Conservation (phyloP, 2,888 invertebrate species). For the Mechanitis messenoides region DNA sequence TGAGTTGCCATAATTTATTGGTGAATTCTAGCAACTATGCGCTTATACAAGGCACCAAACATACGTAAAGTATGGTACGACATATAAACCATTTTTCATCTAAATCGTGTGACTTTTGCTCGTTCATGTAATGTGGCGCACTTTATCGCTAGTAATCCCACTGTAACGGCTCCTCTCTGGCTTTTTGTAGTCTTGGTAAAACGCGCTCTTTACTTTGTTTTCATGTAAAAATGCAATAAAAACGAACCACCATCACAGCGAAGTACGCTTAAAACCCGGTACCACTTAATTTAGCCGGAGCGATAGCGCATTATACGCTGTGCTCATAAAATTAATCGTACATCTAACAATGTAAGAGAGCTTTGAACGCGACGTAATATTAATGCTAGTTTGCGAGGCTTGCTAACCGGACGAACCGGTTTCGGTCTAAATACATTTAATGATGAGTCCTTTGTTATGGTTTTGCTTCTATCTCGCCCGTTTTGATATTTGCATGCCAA, state of each 20-base stretch:
- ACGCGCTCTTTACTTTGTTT: conserved; percentile 22
- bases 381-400: conserved; percentile 2
- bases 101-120: conserved; percentile 57
- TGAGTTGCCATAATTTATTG: not conserved
- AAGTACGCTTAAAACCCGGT: conserved; percentile 45
- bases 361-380: conserved; percentile 17
- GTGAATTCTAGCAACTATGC: conserved; percentile 38
- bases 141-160: conserved; percentile 57
- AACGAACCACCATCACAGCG: conserved; percentile 31
- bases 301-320: conserved; percentile 38
- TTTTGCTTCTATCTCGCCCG: not conserved
- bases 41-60: conserved; percentile 31
- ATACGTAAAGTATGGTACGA: conserved; percentile 45
- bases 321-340: conserved; percentile 44
- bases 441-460: conserved; percentile 3
- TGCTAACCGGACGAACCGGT: conserved; percentile 6
- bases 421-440: conserved; percentile 6
- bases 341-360: conserved; percentile 25
- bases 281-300: conserved; percentile 46
- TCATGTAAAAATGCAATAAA: conserved; percentile 29
- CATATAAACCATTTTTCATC: conserved; percentile 58
- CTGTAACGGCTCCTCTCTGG: conserved; percentile 39
- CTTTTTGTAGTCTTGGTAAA: conserved; percentile 28
- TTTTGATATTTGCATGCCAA: not conserved
- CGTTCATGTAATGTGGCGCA: conserved; percentile 55